Evolutionary conservation across 2,888 invertebrate genomes (phyloP).

Genomic region (Proisotoma minuta): DNA sequence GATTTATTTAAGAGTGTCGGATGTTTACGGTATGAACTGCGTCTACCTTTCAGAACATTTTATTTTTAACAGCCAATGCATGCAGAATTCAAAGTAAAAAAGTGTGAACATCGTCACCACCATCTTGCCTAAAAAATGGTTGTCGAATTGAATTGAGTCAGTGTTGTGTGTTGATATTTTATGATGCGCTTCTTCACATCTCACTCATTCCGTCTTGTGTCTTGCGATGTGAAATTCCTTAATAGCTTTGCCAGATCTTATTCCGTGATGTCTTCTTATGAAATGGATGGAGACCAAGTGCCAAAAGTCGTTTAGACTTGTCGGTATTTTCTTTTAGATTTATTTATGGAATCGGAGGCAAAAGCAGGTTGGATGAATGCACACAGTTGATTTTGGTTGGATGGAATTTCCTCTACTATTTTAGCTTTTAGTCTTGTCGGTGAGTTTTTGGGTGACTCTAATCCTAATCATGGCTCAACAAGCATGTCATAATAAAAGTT

Average conservation of each 20-base stretch:
- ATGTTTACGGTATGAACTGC: background rate
- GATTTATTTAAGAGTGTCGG: constrained; percentile 6
- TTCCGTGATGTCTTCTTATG: too few relatives aligned
- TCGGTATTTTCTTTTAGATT: constrained; percentile 2
- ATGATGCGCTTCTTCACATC: background rate
- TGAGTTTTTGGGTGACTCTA: background rate
- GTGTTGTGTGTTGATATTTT: too few relatives aligned
- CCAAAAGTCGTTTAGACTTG: constrained; percentile 3
- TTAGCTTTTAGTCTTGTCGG: background rate
- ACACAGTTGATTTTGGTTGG: background rate
- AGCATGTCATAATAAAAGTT: too few relatives aligned
- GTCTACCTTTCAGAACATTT: background rate
- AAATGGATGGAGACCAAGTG: background rate
- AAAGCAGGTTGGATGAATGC: too few relatives aligned
- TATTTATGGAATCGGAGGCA: background rate
- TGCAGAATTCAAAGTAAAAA: too few relatives aligned
- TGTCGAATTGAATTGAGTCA: too few relatives aligned
- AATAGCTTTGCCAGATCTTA: constrained; percentile 12
- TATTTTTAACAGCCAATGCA: background rate
- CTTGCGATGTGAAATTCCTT: constrained; percentile 12
- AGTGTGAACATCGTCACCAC: constrained; percentile 13
- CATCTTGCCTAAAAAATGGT: too few relatives aligned
- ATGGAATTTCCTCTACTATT: background rate
- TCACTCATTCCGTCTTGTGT: background rate
- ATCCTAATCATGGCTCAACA: too few relatives aligned